Evolutionary conservation across 2,113 vertebrate genomes (phyloP), one percentile per base, ranked within the genome.

Genomic region (Heterocephalus glaber): DNA sequence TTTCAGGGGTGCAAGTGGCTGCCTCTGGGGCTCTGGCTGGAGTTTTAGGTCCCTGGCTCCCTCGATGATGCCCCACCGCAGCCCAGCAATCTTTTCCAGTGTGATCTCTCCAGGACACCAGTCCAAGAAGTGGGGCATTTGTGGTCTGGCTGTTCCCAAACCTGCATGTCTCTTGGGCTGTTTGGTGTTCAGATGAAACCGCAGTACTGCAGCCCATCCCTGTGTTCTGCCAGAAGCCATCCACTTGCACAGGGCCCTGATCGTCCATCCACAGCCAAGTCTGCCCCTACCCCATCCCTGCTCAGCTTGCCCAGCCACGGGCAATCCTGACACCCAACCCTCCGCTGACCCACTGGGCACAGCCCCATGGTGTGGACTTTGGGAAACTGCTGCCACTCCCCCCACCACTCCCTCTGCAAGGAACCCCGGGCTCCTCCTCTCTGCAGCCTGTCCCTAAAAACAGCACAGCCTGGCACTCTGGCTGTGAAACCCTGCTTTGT

Each of bases 361-460:
- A 92, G 76, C 63, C n/a, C 56, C 30, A 49, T 16, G n/a, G 72
- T 26, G 63, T 91, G 33, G 58, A 60, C 70, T 65, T 92, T 49
- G 56, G 12, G 20, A 80, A 56, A n/a, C 1, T 41, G 30, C 74
- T 80, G n/a, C 95, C 38, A 52, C 61, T 54, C 30, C 38, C 38
- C 26, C 56, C 28, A 49, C 44, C 49, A 49, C 47, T 30, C 7
- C 20, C 20, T 77, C 56, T 44, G 20, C 47, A 72, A 38, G 16
- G 63, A 63, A 28, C 38, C 47, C 63, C 44, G 24, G 58, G 66
- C 33, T 81, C 61, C 90, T 86, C 58, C 61, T 60, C 44, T 47
- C 38, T 22, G 79, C 3, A 54, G 86, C 20, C 90, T 63, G n/a
- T 17, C 58, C 76, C 68, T 87, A 54, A 86, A 93, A 94, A 92